These are phyloP conservation scores for Callipepla squamata DNA, from an alignment of 2,113 vertebrate species.

Conservation along the genomic window DNA sequence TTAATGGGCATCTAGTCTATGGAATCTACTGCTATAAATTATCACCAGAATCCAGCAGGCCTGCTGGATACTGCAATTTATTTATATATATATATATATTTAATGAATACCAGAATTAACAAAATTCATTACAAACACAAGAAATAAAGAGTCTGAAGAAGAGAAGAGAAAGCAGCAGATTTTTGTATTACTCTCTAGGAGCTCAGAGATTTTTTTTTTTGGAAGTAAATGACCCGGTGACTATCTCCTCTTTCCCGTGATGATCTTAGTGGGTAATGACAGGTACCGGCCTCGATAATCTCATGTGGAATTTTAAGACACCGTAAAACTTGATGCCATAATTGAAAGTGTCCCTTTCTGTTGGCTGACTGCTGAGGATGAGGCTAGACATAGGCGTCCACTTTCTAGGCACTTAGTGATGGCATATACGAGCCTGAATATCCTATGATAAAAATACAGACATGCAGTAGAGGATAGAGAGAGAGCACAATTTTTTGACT, in stretches of 20 bases:
- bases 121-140: neutral
- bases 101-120: neutral
- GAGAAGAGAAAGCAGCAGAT: neutral
- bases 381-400: neutral
- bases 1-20: neutral
- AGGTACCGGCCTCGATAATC: neutral
- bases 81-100: neutral
- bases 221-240: neutral
- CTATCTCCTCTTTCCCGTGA: neutral
- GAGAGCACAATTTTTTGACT: neutral
- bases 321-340: neutral
- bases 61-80: neutral
- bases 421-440: neutral
- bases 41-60: neutral
- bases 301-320: neutral
- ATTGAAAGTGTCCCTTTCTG: neutral
- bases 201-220: neutral
- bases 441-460: neutral
- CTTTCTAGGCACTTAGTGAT: neutral
- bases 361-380: neutral
- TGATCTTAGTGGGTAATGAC: neutral
- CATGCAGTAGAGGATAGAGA: neutral
- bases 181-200: neutral
- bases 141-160: neutral
- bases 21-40: neutral